Conservation (phyloP, 2,888 invertebrate species). For the Smittia sp. region DNA sequence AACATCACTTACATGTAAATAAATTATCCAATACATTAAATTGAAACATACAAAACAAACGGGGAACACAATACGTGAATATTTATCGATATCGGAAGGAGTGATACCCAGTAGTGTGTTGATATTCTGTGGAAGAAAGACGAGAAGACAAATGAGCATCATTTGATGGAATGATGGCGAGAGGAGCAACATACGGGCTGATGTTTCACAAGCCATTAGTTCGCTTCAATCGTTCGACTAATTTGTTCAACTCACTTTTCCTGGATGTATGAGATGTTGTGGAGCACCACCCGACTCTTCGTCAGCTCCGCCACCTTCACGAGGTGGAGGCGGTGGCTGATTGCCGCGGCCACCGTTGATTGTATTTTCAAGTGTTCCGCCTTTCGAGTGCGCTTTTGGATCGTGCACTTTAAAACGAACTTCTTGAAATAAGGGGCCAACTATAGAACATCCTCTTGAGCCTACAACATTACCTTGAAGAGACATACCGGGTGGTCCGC, state of each 20-base stretch:
- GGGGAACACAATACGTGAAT: constrained; percentile 96
- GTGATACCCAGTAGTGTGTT: constrained; percentile 89
- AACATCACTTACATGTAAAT: constrained; percentile 93
- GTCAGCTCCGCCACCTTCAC: constrained; percentile 56
- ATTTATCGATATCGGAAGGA: constrained; percentile 98
- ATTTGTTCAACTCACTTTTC: constrained; percentile 63
- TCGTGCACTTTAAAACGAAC: constrained; percentile 94
- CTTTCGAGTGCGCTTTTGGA: constrained; percentile 90
- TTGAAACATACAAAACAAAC: constrained; percentile 99
- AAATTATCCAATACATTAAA: constrained; percentile 97
- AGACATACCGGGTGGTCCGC: constrained; percentile 55
- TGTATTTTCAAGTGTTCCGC: constrained; percentile 86
- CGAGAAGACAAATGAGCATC: not conserved
- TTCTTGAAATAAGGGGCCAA: constrained; percentile 75
- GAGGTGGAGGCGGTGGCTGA: constrained; percentile 48
- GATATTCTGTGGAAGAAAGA: constrained; percentile 63
- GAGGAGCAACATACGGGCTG: too few relatives aligned
- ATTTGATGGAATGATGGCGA: too few relatives aligned
- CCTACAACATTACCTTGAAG: constrained; percentile 55
- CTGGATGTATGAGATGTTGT: constrained; percentile 79
- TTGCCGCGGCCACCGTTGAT: constrained; percentile 76
- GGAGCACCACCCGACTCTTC: constrained; percentile 55
- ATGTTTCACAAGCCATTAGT: too few relatives aligned
- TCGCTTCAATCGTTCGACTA: not conserved
- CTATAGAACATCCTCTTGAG: constrained; percentile 61